Percentiles rank a stretch among this genome's conserved stretches.
Evolutionary conservation across 2,797 vertebrate species (phyloP).

Genomic region (Miichthys miiuy): DNA sequence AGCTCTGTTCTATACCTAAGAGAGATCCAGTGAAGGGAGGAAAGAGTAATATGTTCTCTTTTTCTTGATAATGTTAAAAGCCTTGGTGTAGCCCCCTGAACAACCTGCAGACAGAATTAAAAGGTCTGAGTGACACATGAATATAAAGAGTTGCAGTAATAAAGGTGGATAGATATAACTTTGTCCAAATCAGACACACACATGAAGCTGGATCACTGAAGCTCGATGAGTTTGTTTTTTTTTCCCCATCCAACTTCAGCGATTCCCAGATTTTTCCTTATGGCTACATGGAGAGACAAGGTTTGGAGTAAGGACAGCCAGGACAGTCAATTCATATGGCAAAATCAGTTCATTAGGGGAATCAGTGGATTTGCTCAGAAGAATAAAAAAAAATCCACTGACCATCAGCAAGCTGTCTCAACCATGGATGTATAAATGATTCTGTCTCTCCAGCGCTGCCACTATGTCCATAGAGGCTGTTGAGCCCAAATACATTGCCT

Average conservation of each 20-base stretch:
- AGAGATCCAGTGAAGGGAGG: not conserved
- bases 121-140: constrained; percentile 26
- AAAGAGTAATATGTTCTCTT: constrained; percentile 15
- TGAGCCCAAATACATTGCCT: too few species aligned
- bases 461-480: too few species aligned
- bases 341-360: too few species aligned
- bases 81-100: constrained; percentile 3
- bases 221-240: not conserved
- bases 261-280: not conserved
- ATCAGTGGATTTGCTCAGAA: not conserved
- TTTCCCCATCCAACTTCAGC: not conserved
- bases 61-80: constrained; percentile 35
- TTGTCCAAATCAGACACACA: constrained; percentile 5
- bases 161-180: not conserved
- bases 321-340: too few species aligned
- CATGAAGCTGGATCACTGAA: not conserved
- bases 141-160: not conserved
- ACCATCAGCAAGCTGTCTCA: too few species aligned
- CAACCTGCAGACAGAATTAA: constrained; percentile 21
- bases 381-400: not conserved
- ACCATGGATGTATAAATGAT: too few species aligned
- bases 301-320: too few species aligned
- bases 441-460: too few species aligned
- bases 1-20: constrained; percentile 17
- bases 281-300: not conserved